Conservation (phyloP, 2,113 vertebrate species). For the Pterophyllum scalare region DNA sequence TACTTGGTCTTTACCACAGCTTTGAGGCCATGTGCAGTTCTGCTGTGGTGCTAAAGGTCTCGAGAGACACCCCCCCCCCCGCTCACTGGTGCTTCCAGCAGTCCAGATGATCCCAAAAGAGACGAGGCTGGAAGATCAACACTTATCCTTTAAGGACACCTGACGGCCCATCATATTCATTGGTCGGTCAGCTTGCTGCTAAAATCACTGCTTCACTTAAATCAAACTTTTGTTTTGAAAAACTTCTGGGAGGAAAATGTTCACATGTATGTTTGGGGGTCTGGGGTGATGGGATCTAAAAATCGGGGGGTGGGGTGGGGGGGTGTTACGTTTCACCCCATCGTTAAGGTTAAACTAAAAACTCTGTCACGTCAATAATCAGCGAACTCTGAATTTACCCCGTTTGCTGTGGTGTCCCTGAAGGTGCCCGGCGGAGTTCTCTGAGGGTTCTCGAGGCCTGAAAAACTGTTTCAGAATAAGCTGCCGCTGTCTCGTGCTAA, state of each 20-base stretch:
- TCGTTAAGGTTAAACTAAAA: background rate
- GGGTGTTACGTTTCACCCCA: background rate
- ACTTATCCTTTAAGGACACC: background rate
- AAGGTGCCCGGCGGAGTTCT: background rate
- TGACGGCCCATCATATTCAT: background rate
- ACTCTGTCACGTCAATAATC: background rate
- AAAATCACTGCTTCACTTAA: conserved; percentile 18
- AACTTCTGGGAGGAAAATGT: background rate
- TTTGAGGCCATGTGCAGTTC: background rate
- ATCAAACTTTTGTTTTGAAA: conserved; percentile 11
- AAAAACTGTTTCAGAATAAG: background rate
- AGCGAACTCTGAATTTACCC: background rate
- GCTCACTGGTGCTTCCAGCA: background rate
- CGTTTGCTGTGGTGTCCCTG: background rate
- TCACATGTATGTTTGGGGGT: background rate
- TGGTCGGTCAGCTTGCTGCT: conserved; percentile 47
- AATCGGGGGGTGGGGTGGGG: too few species aligned
- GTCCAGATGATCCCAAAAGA: conserved; percentile 13
- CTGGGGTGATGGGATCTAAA: background rate
- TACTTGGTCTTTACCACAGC: background rate
- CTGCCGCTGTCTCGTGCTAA: too few species aligned
- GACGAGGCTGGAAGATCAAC: background rate
- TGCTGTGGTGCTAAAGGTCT: background rate
- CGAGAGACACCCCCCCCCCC: background rate
- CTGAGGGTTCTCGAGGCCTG: background rate